Evolutionary conservation across 1,140 invertebrate genomes (phyloP).

Genomic region (Zaprionus capensis): DNA sequence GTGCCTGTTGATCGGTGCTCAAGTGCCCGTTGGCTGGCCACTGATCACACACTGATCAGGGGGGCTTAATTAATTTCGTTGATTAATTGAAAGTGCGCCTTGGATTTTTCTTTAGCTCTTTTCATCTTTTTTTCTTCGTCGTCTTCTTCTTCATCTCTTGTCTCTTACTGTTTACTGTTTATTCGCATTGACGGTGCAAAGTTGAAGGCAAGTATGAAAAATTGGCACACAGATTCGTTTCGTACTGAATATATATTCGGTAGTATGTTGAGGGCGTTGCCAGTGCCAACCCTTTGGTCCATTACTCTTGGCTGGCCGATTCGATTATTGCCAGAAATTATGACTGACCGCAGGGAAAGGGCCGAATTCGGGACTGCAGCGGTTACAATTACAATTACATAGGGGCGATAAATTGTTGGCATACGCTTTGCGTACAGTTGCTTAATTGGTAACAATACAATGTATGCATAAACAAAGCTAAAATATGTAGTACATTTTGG

Average conservation of each 20-base stretch:
- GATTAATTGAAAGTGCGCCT: constrained; percentile 80
- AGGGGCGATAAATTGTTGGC: constrained; percentile 36
- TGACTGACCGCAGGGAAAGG: constrained; percentile 43
- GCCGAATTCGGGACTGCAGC: constrained; percentile 16
- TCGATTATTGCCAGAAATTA: constrained; percentile 66
- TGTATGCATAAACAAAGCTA: background rate
- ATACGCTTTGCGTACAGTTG: constrained; percentile 24
- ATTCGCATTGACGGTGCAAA: constrained; percentile 64
- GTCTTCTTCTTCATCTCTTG: background rate
- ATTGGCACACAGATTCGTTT: constrained; percentile 44
- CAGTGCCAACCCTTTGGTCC: constrained; percentile 62
- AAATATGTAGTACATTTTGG: background rate
- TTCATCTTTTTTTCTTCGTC: background rate
- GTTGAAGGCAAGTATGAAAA: constrained; percentile 74
- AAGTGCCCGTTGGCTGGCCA: constrained; percentile 57
- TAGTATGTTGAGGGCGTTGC: constrained; percentile 75
- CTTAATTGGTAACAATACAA: constrained; percentile 27
- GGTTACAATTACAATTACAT: constrained; percentile 49
- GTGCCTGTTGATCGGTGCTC: constrained; percentile 29
- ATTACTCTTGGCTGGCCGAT: constrained; percentile 62
- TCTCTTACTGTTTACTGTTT: constrained; percentile 21
- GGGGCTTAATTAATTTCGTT: constrained; percentile 79
- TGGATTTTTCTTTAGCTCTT: constrained; percentile 17
- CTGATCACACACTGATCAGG: constrained; percentile 57
- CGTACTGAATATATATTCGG: constrained; percentile 44